Percentiles rank a stretch among this genome's conserved stretches.
These are phyloP conservation scores for Fukomys damarensis DNA, from an alignment of 2,113 vertebrate genomes.

Conservation along the genomic window DNA sequence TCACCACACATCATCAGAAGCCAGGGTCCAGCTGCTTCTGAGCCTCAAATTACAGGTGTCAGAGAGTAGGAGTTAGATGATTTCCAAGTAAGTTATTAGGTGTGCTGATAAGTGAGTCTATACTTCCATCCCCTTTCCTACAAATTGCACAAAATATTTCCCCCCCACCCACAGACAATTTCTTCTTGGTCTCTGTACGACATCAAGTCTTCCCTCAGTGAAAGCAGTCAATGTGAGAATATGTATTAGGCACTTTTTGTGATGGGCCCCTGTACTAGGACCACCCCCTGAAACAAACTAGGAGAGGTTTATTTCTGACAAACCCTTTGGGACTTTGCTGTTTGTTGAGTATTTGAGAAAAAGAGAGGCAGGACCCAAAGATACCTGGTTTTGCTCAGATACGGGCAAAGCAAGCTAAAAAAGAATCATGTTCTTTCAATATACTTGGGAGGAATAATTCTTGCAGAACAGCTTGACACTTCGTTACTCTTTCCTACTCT, in stretches of 20 bases:
- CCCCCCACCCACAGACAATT: neutral
- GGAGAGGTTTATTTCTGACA: neutral
- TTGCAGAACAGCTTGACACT: neutral
- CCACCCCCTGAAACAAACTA: neutral
- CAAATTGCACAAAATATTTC: neutral
- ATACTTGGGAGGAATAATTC: neutral
- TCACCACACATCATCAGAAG: neutral
- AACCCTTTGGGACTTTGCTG: neutral
- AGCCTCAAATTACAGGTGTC: neutral
- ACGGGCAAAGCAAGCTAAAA: neutral
- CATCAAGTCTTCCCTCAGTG: neutral
- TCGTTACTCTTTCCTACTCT: neutral
- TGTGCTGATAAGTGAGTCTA: neutral
- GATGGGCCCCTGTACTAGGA: neutral
- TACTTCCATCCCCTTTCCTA: neutral
- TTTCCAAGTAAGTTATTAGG: neutral
- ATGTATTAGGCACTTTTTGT: neutral
- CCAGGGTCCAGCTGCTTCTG: accelerated
- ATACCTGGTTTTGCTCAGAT: neutral
- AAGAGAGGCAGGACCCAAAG: neutral
- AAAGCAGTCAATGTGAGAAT: neutral
- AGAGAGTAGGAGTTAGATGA: neutral
- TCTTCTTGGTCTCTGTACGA: neutral
- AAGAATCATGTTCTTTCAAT: neutral
- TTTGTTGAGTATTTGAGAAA: neutral